Evolutionary conservation across 1,140 invertebrate genomes (phyloP), one percentile per base, ranked within the genome.

Genomic region (Ips nitidus): DNA sequence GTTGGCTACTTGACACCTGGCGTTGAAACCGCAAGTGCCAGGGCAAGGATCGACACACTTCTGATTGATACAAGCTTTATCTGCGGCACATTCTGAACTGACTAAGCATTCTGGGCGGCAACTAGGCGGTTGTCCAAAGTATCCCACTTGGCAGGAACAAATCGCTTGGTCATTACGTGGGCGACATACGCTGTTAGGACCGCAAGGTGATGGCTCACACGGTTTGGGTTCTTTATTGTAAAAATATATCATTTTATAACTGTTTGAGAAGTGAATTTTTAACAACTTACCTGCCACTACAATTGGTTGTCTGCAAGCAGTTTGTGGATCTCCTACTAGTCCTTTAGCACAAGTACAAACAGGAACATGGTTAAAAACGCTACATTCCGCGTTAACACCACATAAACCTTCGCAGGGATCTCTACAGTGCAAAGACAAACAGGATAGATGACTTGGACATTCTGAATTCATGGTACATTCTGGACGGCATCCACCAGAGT

Each of bases 351-450:
- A 95, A 52, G 87, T 87, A 78, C 93, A 95, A 2, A 89, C 85
- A 1, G 93, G 91, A 67, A 94, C 83, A 76, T 95, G 93, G 77
- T 93, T 91, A 1, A 91, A 86, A 0, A 94, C 91, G 71, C 84
- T 85, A 76, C 93, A 95, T 71, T 90, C 84, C 1, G 92, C 91
- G 77, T 91, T 91, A 0, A 84, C 75, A 39, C 93, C 93, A 79
- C 94, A 95, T 8, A 92, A 87, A 8, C 92, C 91, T n/a, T 87
- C 85, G 78, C 94, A 95, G 37, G 93, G 93, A 83, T 95, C 88
- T 73, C 90, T 83, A 77, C 94, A 95, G 76, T 92, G 88, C 78
- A 91, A 89, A 75, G 91, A 89, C n/a, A 94, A 84, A 81, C 94
- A 96, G 41, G 92, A 88, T 67, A 91, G 82, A 69, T 91, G 85